These are phyloP conservation scores for Scophthalmus maximus DNA, from an alignment of 2,113 vertebrate species.

Conservation along the genomic window DNA sequence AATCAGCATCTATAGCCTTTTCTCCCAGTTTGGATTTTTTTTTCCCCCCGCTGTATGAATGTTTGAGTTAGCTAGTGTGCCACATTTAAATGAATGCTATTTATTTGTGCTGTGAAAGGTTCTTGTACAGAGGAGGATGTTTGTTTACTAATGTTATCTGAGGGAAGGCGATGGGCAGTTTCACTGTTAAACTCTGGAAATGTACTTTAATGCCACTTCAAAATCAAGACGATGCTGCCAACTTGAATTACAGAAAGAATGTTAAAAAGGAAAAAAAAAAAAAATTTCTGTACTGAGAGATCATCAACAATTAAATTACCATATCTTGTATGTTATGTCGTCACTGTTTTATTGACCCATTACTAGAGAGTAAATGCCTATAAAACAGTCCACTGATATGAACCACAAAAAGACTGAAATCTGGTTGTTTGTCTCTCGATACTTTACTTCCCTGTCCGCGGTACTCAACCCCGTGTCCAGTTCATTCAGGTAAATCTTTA, in stretches of 20 bases:
- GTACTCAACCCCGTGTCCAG: background rate
- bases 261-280: constrained; percentile 52
- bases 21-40: background rate
- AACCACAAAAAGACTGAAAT: background rate
- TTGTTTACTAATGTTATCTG: constrained; percentile 40
- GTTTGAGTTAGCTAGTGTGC: constrained; percentile 38
- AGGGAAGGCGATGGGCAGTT: constrained; percentile 26
- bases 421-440: background rate
- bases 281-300: constrained; percentile 64
- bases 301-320: constrained; percentile 67
- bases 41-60: constrained; percentile 21
- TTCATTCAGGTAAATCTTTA: background rate
- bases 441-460: background rate
- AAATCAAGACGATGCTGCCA: constrained; percentile 78
- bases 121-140: constrained; percentile 44
- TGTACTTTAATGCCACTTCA: constrained; percentile 68
- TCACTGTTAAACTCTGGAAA: constrained; percentile 37
- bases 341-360: constrained; percentile 23
- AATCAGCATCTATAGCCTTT: constrained; percentile 6
- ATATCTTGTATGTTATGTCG: constrained; percentile 50
- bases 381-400: constrained; percentile 5
- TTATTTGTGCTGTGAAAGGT: constrained; percentile 71
- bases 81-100: constrained; percentile 64
- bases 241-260: constrained; percentile 69
- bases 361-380: background rate